Percentiles rank a stretch among this genome's conserved stretches.
These are phyloP conservation scores for Ifrita kowaldi DNA, from an alignment of 2,113 vertebrate genomes.

Conservation along the genomic window DNA sequence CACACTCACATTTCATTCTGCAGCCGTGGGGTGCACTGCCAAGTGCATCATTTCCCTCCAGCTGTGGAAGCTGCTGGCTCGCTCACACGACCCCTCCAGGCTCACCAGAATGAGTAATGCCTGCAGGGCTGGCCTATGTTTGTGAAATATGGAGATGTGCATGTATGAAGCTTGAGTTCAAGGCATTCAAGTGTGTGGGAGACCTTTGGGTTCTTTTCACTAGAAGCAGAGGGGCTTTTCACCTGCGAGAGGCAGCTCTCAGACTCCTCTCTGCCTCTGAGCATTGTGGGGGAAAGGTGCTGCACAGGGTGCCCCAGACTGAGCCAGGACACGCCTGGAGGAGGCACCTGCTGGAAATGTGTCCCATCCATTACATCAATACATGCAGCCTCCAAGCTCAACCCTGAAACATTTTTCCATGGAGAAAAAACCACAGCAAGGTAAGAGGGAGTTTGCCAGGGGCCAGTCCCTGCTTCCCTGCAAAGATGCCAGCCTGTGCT, in stretches of 20 bases:
- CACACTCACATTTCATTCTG: neutral
- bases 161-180: neutral
- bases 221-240: neutral
- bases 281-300: neutral
- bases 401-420: neutral
- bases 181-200: neutral
- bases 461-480: neutral
- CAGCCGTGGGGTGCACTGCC: fast-evolving
- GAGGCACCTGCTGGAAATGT: neutral
- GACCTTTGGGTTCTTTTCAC: neutral
- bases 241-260: neutral
- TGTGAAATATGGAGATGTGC: neutral
- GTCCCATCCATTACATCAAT: neutral
- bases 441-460: neutral
- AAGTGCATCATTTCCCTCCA: neutral
- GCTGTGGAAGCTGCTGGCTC: neutral
- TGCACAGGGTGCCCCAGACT: neutral
- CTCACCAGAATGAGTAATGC: neutral
- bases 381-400: neutral
- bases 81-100: neutral
- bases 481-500: neutral
- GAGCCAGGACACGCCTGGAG: fast-evolving
- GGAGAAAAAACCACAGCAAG: neutral
- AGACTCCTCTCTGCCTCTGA: neutral
- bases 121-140: neutral